phyloP scores from a whole-genome alignment of 2,888 invertebrate species.

The Prosapia bicincta region DNA sequence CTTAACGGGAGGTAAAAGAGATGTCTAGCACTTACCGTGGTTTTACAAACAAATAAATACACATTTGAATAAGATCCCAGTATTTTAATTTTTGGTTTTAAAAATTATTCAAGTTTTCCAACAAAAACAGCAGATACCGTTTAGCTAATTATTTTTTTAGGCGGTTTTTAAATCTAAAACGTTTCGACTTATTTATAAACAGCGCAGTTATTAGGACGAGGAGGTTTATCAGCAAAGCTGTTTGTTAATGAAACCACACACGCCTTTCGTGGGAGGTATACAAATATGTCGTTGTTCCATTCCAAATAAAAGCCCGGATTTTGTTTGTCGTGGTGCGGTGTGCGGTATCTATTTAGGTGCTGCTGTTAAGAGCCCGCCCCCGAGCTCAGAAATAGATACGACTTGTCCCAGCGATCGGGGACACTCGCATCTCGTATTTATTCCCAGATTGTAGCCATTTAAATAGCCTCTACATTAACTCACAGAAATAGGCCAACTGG shows the following conservation, averaged over 20 bases:
- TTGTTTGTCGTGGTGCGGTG: neutral
- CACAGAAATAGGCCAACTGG: neutral
- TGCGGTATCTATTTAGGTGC: neutral
- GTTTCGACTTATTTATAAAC: too few relatives aligned
- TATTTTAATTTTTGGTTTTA: too few relatives aligned
- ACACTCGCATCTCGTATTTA: neutral
- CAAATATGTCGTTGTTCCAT: neutral
- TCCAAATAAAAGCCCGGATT: neutral
- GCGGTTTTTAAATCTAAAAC: too few relatives aligned
- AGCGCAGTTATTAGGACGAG: too few relatives aligned
- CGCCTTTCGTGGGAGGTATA: neutral
- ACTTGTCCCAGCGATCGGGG: neutral
- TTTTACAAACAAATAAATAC: too few relatives aligned
- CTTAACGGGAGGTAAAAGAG: too few relatives aligned
- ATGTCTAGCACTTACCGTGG: too few relatives aligned
- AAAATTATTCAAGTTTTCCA: too few relatives aligned
- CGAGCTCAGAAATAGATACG: conserved; percentile 2
- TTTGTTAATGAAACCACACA: neutral
- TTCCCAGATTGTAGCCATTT: neutral
- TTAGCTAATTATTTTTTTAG: too few relatives aligned
- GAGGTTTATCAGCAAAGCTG: too few relatives aligned
- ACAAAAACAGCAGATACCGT: too few relatives aligned
- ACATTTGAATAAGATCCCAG: too few relatives aligned
- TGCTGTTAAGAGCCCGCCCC: neutral
- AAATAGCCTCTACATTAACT: neutral